Base-by-base conservation (phyloP, 2,888 invertebrate genomes). In the Dexiosoma caninum region DNA sequence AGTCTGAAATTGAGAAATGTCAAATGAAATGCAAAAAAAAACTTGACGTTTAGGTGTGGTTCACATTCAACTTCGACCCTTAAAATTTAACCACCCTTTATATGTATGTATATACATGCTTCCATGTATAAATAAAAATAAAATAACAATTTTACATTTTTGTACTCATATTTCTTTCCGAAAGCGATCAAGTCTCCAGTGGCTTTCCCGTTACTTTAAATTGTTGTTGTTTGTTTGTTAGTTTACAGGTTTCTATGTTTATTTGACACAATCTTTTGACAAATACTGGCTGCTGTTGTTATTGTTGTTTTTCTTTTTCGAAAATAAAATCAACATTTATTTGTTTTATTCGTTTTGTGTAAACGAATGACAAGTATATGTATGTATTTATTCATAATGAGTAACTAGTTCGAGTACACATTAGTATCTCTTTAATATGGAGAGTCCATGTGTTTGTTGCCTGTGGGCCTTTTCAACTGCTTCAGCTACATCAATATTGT, bases 301-400 rank as follows among this genome's bases (percentile, higher is more conserved):
- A n/a, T 9, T 37, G 23, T 30, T 53, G 4, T 14, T 35, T 35
- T 12, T 27, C 37, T 16, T 30, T 19, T 27, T 55, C 14, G n/a
- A 37, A 62, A 53, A 60, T 59, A 59, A 59, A 59, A 32, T 30
- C 16, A 42, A 69, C 46, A 57, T 21, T 69, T 55, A 21, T 44
- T 19, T 16, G 14, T 42, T 16, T 42, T 44, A 21, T 19, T 70
- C 8, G 12, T 2, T 46, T 35, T 46, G n/a, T n/a, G n/a, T n/a
- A n/a, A n/a, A n/a, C 7, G 10, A 60, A 51, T 60, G 19, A 12
- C 42, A 69, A 44, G 69, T 70, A 46, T 37, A 46, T 9, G 23
- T 40, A n/a, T 27, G 30, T 2, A 16, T 59, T 44, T 53, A 62
- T 64, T 53, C 53, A 64, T 44, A 59, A 40, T 14, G 21, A 51